Conservation (phyloP, 2,888 invertebrate species). For the Cryptus armator region DNA sequence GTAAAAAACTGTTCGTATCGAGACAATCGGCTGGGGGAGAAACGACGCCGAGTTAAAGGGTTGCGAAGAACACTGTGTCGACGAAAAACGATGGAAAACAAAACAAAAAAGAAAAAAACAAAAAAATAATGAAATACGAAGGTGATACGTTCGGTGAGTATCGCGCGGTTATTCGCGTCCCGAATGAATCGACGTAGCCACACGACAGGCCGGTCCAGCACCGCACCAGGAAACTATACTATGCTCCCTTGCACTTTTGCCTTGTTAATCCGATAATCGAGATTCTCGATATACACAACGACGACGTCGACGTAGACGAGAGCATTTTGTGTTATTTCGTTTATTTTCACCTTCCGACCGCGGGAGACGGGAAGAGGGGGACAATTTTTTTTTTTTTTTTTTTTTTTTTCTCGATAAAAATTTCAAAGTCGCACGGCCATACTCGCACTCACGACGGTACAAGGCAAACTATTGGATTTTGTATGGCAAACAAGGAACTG, state of each 20-base stretch:
- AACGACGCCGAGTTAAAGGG: conserved; percentile 24
- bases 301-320: conserved; percentile 46
- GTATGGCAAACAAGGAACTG: conserved; percentile 85
- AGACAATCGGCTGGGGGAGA: neutral
- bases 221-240: conserved; percentile 64
- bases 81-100: neutral
- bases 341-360: conserved; percentile 12
- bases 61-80: neutral
- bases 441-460: conserved; percentile 81
- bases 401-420: conserved; percentile 28
- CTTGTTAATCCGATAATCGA: conserved; percentile 66
- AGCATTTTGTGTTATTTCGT: conserved; percentile 54
- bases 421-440: conserved; percentile 76
- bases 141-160: conserved; percentile 47
- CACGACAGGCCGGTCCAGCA: conserved; percentile 72
- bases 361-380: too few relatives aligned
- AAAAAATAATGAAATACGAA: neutral
- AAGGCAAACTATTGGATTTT: conserved; percentile 85
- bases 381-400: conserved; percentile 13
- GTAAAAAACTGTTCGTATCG: neutral
- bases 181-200: conserved; percentile 67
- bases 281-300: conserved; percentile 57
- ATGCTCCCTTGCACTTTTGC: conserved; percentile 70
- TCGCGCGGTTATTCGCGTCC: conserved; percentile 65
- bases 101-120: neutral